Evolutionary conservation across 2,888 invertebrate genomes (phyloP), one percentile per base, ranked within the genome.

Genomic region (Acanthosepion pharaonis): DNA sequence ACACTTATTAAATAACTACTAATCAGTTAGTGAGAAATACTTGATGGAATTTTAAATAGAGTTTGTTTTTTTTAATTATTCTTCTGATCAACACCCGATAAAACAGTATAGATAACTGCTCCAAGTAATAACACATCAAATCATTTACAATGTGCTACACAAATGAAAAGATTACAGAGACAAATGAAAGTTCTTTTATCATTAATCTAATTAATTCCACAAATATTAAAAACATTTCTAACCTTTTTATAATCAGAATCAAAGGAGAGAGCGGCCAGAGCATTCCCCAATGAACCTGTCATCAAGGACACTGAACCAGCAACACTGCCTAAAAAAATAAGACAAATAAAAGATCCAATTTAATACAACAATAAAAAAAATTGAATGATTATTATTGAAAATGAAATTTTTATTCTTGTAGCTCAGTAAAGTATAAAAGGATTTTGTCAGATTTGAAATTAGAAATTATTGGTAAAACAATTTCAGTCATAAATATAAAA

Each of bases 161-260:
- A 42, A 42, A 42, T 42, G 42, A 42, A 42, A 42, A 42, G 42
- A 42, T 42, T 42, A 42, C 42, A 42, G 42, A 42, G 42, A 42
- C 42, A 42, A 42, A 42, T 42, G 42, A 42, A 42, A 42, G 42
- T 42, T 42, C 42, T 42, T 42, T 42, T 18, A 55, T 55, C 55
- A 59, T 59, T 59, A 59, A 59, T 3, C 59, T 59, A 5, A 59
- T 59, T 25, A 23, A 20, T 59, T 59, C 6, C 6, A 20, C 59
- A 23, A 59, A 59, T 59, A 23, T 59, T 59, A 59, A 59, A 59
- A 20, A 59, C 0, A 59, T 59, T 1, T 59, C 59, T 96, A 96
- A 98, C 98, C 96, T 97, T 97, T 96, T 97, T 98, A 96, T 97
- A 98, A 94, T 98, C 98, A 94, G 97, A 97, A 96, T 98, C 98